Conservation (phyloP, 2,113 vertebrate genomes). For the Tinamus guttatus region DNA sequence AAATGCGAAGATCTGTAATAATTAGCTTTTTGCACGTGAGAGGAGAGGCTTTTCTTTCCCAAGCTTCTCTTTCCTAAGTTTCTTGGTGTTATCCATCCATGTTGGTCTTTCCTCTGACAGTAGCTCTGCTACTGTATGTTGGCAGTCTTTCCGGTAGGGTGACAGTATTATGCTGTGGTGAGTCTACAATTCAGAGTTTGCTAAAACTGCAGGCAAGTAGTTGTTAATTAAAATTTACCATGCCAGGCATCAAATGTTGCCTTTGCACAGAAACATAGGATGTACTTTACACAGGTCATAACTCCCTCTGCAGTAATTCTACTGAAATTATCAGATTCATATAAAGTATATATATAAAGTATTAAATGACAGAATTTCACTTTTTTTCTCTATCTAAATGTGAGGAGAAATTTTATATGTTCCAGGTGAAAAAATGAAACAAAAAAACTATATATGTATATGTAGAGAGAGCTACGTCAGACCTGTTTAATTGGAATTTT, state of each 20-base stretch:
- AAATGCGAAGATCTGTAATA: background rate
- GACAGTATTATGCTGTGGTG: background rate
- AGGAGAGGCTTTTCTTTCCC: background rate
- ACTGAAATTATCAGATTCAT: background rate
- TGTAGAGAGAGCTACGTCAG: background rate
- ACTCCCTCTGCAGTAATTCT: background rate
- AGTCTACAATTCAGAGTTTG: background rate
- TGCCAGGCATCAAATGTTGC: background rate
- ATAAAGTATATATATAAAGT: too few species aligned
- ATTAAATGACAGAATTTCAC: background rate
- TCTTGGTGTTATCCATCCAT: background rate
- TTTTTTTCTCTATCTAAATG: background rate
- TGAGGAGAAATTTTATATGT: background rate
- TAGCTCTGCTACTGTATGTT: background rate
- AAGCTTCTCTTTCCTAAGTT: background rate
- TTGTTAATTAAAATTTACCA: background rate
- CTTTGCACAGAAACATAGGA: background rate
- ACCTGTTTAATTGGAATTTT: background rate
- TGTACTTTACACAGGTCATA: background rate
- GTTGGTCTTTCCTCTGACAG: background rate
- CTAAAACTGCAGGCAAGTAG: background rate
- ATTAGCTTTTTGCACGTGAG: background rate
- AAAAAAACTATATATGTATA: background rate
- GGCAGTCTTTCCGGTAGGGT: background rate
- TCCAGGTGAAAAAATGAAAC: background rate